Conservation (phyloP, 2,888 invertebrate species). For the Brachypalpus laphriformis region DNA sequence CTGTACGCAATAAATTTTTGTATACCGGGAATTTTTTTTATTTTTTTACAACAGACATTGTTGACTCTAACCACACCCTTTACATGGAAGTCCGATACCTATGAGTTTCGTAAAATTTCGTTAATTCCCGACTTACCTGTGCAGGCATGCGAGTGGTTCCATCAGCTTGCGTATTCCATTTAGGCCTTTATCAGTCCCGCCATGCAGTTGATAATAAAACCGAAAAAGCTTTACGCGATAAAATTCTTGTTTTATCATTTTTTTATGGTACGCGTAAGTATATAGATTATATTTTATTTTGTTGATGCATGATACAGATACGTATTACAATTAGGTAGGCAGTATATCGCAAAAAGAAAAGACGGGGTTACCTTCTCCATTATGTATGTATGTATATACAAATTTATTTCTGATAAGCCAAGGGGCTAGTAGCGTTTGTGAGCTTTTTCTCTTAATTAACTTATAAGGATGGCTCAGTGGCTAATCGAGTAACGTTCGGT, state of each 20-base stretch:
- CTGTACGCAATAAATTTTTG: background rate
- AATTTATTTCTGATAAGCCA: slow-evolving; percentile 38
- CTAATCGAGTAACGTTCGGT: slow-evolving; percentile 78
- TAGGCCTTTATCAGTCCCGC: slow-evolving; percentile 3
- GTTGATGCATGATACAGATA: slow-evolving; percentile 48
- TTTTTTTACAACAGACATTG: too few species aligned
- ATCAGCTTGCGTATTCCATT: background rate
- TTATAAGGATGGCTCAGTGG: slow-evolving; percentile 76
- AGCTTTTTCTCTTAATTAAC: slow-evolving; percentile 55
- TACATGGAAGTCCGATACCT: too few species aligned
- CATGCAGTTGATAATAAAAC: slow-evolving; percentile 33
- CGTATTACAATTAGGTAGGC: slow-evolving; percentile 19
- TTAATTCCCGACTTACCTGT: background rate
- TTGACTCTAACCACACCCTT: too few species aligned
- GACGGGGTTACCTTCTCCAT: slow-evolving; percentile 9
- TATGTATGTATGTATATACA: background rate
- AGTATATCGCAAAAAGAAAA: slow-evolving; percentile 30
- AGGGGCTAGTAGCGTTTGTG: background rate
- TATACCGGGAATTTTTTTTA: too few species aligned
- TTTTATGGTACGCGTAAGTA: slow-evolving; percentile 17
- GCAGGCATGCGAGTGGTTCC: background rate
- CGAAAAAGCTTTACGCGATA: slow-evolving; percentile 51
- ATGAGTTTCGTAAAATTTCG: too few species aligned
- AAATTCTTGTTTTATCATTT: slow-evolving; percentile 59
- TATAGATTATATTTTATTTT: slow-evolving; percentile 30